Evolutionary conservation across 2,113 vertebrate species (phyloP).

Genomic region (Aegithalos caudatus): DNA sequence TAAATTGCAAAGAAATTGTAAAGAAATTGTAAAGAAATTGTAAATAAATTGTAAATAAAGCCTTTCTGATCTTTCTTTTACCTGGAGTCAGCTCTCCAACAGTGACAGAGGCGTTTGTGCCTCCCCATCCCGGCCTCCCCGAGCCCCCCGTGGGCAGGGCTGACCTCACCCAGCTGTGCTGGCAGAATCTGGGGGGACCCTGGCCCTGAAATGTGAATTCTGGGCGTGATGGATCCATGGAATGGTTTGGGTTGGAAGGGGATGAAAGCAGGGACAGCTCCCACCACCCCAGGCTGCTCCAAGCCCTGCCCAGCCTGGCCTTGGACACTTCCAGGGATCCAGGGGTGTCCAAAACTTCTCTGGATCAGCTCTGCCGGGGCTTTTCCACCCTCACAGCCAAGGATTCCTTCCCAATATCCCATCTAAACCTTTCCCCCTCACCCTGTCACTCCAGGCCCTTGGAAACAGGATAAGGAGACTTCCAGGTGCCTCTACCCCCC

Average conservation of each 20-base stretch:
- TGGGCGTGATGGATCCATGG: accelerated
- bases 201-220: no score
- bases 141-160: no score
- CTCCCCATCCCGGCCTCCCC: no score
- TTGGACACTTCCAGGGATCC: neutral
- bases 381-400: accelerated
- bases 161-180: no score
- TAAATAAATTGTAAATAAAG: no score
- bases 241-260: neutral
- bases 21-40: no score
- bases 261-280: neutral
- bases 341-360: neutral
- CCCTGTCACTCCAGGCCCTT: neutral
- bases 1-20: no score
- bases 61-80: no score
- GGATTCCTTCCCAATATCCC: neutral
- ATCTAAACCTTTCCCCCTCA: neutral
- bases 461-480: neutral
- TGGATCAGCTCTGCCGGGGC: neutral
- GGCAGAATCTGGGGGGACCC: no score
- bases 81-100: no score
- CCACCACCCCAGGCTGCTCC: neutral
- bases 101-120: no score
- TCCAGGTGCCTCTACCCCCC: neutral
- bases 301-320: accelerated